Evolutionary conservation across 1,140 invertebrate genomes (phyloP).

Genomic region (Wiebesia pumilae): DNA sequence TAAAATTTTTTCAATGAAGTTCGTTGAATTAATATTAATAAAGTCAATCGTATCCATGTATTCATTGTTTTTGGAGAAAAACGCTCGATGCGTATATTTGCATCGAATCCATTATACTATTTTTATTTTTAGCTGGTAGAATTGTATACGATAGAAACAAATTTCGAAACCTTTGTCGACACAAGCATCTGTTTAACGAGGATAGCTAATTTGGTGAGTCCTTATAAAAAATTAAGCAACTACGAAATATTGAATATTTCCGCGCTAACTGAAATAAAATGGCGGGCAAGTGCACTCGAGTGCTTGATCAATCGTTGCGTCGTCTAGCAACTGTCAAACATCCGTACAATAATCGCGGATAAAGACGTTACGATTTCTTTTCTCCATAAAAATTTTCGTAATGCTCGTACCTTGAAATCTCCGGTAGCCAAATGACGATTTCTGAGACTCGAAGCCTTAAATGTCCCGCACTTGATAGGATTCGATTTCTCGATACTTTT

Average conservation of each 20-base stretch:
- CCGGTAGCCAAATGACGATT: constrained; percentile 91
- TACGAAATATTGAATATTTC: constrained; percentile 38
- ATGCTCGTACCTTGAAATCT: constrained; percentile 86
- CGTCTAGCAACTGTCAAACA: constrained; percentile 45
- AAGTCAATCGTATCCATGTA: too few relatives aligned
- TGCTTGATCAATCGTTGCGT: background rate
- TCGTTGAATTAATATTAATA: too few relatives aligned
- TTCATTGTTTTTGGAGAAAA: constrained; percentile 50
- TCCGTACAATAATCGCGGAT: background rate
- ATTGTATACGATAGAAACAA: too few relatives aligned
- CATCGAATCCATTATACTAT: too few relatives aligned
- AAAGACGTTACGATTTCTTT: background rate
- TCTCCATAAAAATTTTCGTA: background rate
- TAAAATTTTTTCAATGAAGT: too few relatives aligned
- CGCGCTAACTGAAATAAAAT: background rate
- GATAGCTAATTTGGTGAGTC: too few relatives aligned
- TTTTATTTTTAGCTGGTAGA: too few relatives aligned
- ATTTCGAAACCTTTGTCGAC: too few relatives aligned
- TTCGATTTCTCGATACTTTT: constrained; percentile 85
- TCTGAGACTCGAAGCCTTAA: constrained; percentile 88
- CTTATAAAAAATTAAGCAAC: too few relatives aligned
- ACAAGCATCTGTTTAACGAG: too few relatives aligned
- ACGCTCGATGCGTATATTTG: too few relatives aligned
- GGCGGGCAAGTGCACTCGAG: background rate
- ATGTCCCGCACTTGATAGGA: constrained; percentile 94